These are phyloP conservation scores for Diacarnus erythraeanus DNA, from an alignment of 37 sponge, comb jelly and placozoan species.

Conservation along the genomic window DNA sequence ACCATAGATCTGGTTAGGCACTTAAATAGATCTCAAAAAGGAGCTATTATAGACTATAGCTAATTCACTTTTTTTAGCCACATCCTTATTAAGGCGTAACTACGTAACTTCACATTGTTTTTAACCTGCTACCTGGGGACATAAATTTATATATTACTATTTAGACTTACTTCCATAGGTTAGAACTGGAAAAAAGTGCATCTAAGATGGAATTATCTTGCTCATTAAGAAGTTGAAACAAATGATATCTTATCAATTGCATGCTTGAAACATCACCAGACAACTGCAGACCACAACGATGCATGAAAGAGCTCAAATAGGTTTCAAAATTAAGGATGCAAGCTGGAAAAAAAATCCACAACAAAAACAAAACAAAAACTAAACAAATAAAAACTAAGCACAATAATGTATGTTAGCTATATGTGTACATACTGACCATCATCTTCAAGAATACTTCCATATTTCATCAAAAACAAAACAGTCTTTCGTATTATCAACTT, in stretches of 20 bases:
- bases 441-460: neutral
- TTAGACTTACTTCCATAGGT: neutral
- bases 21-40: too few species aligned
- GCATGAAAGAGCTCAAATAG: neutral
- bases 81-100: too few species aligned
- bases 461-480: constrained; percentile 1
- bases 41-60: too few species aligned
- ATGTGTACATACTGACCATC: neutral
- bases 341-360: neutral
- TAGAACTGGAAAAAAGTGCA: constrained; percentile 14
- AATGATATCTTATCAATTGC: neutral
- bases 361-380: too few species aligned
- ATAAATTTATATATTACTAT: too few species aligned
- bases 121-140: too few species aligned
- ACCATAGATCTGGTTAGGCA: neutral
- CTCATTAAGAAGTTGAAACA: constrained; percentile 35
- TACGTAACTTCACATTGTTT: too few species aligned
- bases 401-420: neutral
- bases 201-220: constrained; percentile 51
- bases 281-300: constrained; percentile 1
- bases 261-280: neutral
- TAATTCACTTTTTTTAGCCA: too few species aligned
- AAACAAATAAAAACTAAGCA: neutral
- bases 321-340: neutral
- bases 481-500: neutral